phyloP scores from a whole-genome alignment of 2,113 vertebrate species.

The Sterrhoptilus dennistouni region DNA sequence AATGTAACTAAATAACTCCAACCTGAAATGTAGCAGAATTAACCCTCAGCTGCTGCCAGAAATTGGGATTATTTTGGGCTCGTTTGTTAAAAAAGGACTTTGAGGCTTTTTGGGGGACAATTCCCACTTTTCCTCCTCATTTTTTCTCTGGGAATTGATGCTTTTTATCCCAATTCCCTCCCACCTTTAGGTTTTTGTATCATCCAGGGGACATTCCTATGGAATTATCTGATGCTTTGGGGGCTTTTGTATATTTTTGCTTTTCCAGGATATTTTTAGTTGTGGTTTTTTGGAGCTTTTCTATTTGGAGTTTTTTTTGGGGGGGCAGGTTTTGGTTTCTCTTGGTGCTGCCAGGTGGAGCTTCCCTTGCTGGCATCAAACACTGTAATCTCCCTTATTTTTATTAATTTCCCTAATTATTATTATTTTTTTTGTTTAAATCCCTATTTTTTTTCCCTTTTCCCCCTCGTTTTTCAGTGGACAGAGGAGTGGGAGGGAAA shows the following conservation, averaged over 20 bases:
- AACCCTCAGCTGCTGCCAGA: background rate
- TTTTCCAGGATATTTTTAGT: background rate
- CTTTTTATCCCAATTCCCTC: background rate
- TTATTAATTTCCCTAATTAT: no score
- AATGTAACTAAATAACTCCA: background rate
- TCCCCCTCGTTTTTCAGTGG: rapidly evolving
- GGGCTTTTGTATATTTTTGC: background rate
- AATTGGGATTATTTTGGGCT: background rate
- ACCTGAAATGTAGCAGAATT: background rate
- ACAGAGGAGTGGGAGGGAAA: background rate
- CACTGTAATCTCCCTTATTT: background rate
- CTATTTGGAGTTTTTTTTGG: background rate
- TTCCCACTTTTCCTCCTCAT: background rate
- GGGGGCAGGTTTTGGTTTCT: background rate
- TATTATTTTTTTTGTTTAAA: background rate
- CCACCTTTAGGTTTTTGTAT: background rate
- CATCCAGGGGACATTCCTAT: background rate
- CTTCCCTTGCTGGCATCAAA: background rate
- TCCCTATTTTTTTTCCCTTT: background rate
- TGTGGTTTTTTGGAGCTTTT: background rate
- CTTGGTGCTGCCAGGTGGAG: rapidly evolving
- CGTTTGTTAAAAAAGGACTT: background rate
- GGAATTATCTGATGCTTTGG: background rate
- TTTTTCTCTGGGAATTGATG: background rate
- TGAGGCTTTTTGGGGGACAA: background rate